Evolutionary conservation across 1,140 invertebrate species (phyloP).

Genomic region (Adoxophyes honmai): DNA sequence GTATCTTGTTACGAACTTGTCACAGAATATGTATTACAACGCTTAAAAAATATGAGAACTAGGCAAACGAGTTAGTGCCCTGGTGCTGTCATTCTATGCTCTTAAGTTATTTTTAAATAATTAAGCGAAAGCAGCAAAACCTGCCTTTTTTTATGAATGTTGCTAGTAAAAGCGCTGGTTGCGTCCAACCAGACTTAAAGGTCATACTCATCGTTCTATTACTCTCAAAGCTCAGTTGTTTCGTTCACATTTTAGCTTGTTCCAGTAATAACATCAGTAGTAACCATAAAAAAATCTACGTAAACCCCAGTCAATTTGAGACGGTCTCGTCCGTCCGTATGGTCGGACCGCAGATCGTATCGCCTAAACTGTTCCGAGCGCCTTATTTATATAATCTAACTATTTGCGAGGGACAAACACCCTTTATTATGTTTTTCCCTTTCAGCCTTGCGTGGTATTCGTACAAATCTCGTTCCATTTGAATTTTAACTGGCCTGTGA

Average conservation of each 20-base stretch:
- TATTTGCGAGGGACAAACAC: slow-evolving; percentile 71
- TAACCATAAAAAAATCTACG: slow-evolving; percentile 41
- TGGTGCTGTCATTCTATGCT: no score
- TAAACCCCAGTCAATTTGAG: slow-evolving; percentile 65
- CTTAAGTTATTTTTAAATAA: no score
- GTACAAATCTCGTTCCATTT: slow-evolving; percentile 4
- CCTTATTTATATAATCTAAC: slow-evolving; percentile 75
- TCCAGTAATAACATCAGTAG: slow-evolving; percentile 31
- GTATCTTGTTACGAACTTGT: slow-evolving; percentile 14
- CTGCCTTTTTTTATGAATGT: no score
- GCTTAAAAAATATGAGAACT: no score
- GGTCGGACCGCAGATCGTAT: slow-evolving; percentile 63
- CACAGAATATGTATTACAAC: slow-evolving; percentile 56
- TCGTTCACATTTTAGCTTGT: slow-evolving; percentile 27
- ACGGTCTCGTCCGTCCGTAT: slow-evolving; percentile 36
- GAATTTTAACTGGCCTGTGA: not conserved
- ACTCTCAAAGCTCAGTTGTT: not conserved
- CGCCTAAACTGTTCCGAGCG: slow-evolving; percentile 58
- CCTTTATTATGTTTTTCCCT: slow-evolving; percentile 57
- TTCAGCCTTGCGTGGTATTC: slow-evolving; percentile 21
- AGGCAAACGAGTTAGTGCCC: no score
- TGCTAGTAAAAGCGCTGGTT: no score
- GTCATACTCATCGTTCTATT: no score
- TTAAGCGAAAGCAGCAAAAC: no score
- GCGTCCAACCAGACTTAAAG: no score